phyloP scores from a whole-genome alignment of 30 jellyfish, hydroid and myxozoan genomes.

The Morbakka virulenta region DNA sequence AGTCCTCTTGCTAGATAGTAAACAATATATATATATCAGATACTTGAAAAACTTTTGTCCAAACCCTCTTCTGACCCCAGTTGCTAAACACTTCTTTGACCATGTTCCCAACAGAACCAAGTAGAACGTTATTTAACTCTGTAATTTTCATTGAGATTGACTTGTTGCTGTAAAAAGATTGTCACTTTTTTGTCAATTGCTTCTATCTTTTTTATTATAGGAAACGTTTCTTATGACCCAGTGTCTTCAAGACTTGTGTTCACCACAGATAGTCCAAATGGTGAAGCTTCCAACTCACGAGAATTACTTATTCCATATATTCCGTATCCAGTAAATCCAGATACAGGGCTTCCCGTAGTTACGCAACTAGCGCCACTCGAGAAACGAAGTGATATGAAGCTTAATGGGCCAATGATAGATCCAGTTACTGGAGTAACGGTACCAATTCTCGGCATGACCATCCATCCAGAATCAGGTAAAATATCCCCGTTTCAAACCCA shows the following conservation, averaged over 20 bases:
- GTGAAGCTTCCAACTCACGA: constrained; percentile 89
- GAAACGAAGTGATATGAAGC: constrained; percentile 81
- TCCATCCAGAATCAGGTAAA: constrained; percentile 90
- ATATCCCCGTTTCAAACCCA: not conserved
- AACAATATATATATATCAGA: too few relatives aligned
- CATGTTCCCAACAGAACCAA: too few relatives aligned
- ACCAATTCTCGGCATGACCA: constrained; percentile 96
- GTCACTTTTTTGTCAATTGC: too few relatives aligned
- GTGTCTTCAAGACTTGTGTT: constrained; percentile 83
- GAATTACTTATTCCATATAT: constrained; percentile 84
- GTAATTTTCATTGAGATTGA: too few relatives aligned
- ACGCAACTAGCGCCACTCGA: constrained; percentile 68
- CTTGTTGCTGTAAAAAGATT: too few relatives aligned
- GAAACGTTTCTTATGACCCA: constrained; percentile 95
- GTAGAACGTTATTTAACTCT: not conserved
- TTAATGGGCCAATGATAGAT: constrained; percentile 89
- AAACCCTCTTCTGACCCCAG: too few relatives aligned
- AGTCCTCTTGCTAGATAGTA: too few relatives aligned
- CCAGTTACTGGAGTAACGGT: constrained; percentile 81
- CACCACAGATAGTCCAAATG: constrained; percentile 90
- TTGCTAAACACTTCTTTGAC: too few relatives aligned
- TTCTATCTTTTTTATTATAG: constrained; percentile 11
- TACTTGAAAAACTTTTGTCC: too few relatives aligned
- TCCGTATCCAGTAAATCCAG: constrained; percentile 82
- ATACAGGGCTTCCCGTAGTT: constrained; percentile 73